These are phyloP conservation scores for Adelognathus sp. DNA, from an alignment of 2,888 invertebrate genomes.

Conservation along the genomic window DNA sequence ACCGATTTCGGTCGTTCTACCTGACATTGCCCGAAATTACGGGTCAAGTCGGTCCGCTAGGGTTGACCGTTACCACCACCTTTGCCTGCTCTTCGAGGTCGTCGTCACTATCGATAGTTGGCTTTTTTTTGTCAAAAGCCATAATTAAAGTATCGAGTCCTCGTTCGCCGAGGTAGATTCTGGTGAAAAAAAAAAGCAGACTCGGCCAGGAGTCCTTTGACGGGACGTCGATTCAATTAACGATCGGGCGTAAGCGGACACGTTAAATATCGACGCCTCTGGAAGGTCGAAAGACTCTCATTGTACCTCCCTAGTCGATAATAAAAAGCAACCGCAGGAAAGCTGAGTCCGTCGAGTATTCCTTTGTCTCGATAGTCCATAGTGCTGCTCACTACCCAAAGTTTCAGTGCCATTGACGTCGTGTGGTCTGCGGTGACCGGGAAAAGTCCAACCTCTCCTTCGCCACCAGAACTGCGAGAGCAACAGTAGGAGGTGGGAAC, in stretches of 20 bases:
- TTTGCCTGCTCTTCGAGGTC: too few relatives aligned
- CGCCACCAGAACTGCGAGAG: not conserved
- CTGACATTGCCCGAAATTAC: too few relatives aligned
- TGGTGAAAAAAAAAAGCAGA: too few relatives aligned
- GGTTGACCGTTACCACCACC: too few relatives aligned
- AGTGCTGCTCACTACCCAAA: not conserved
- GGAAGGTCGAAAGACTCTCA: slow-evolving; percentile 33
- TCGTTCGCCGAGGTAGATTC: too few relatives aligned
- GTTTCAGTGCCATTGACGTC: not conserved
- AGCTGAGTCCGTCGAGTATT: not conserved
- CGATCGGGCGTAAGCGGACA: not conserved
- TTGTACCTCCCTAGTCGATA: slow-evolving; percentile 9
- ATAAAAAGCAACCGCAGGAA: not conserved
- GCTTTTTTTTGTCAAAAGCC: too few relatives aligned
- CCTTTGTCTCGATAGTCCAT: not conserved
- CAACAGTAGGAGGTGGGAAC: slow-evolving; percentile 1
- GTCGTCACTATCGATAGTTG: too few relatives aligned
- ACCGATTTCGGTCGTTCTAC: too few relatives aligned
- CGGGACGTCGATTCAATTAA: slow-evolving; percentile 11
- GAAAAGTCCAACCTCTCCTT: slow-evolving; percentile 5
- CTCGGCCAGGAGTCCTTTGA: not conserved
- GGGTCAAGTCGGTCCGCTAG: too few relatives aligned
- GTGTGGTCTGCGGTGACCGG: not conserved
- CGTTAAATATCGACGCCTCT: not conserved
- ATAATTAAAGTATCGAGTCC: too few relatives aligned